Percentiles rank a stretch among this genome's conserved stretches.
Conservation (phyloP, 2,888 invertebrate species). For the Desoria tigrina region DNA sequence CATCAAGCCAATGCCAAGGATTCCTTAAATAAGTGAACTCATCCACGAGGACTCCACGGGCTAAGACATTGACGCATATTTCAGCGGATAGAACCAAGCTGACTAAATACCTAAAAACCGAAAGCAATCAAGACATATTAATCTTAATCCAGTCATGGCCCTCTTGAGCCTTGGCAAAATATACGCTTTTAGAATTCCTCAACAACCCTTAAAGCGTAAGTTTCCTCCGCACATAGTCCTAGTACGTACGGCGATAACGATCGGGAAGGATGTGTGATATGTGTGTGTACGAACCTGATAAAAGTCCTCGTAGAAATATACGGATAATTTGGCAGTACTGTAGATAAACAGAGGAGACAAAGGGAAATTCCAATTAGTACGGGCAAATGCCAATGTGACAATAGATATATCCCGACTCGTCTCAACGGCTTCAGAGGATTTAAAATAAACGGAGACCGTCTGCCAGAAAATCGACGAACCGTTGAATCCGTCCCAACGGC, state of each 20-base stretch:
- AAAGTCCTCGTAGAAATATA: conserved; percentile 8
- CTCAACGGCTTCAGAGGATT: conserved; percentile 6
- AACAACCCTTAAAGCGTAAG: background rate
- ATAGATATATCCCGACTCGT: conserved; percentile 3
- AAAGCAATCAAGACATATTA: too few species aligned
- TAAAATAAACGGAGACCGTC: conserved; percentile 16
- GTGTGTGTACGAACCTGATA: conserved; percentile 5
- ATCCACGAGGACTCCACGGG: conserved; percentile 6
- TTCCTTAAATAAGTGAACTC: conserved; percentile 10
- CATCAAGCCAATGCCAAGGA: conserved; percentile 10
- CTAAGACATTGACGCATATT: conserved; percentile 13
- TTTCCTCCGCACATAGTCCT: too few species aligned
- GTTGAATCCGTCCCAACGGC: background rate
- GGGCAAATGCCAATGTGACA: conserved; percentile 11
- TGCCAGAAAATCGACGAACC: conserved; percentile 1
- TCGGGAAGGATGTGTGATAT: background rate
- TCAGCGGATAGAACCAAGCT: background rate
- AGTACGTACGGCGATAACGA: too few species aligned
- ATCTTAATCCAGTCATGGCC: too few species aligned
- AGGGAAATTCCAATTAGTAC: conserved; percentile 9
- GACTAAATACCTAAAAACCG: background rate
- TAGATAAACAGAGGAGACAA: background rate
- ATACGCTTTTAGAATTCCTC: background rate
- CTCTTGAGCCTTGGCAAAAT: too few species aligned
- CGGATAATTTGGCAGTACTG: conserved; percentile 15